Conservation (phyloP, 2,888 invertebrate species). For the Drosophila greeni region DNA sequence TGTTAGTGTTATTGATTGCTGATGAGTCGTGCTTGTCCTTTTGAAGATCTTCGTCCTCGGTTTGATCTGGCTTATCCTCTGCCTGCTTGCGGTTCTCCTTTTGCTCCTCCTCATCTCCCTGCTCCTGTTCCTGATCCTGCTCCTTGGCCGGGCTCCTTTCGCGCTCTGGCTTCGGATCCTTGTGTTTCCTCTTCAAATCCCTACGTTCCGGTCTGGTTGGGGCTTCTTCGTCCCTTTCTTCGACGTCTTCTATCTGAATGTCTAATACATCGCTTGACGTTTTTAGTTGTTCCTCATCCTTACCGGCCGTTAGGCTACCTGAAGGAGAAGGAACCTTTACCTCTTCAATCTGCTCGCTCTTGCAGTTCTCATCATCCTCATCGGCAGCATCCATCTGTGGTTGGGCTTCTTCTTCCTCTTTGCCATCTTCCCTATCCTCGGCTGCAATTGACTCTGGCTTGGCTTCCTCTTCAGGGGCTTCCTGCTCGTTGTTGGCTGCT, state of each 20-base stretch:
- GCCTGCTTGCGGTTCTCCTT: constrained; percentile 55
- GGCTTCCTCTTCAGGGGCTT: constrained; percentile 13
- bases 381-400: constrained; percentile 7
- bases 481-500: constrained; percentile 15
- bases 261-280: constrained; percentile 72
- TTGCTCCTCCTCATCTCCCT: constrained; percentile 46
- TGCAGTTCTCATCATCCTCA: constrained; percentile 18
- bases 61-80: constrained; percentile 26
- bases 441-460: constrained; percentile 17
- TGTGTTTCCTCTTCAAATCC: constrained; percentile 30
- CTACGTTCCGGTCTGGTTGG: constrained; percentile 24
- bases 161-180: constrained; percentile 14
- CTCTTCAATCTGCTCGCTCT: constrained; percentile 41
- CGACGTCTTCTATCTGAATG: constrained; percentile 61
- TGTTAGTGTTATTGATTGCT: constrained; percentile 9
- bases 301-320: constrained; percentile 59
- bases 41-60: constrained; percentile 25
- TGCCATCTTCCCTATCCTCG: constrained; percentile 27
- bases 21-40: constrained; percentile 53
- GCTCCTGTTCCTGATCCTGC: constrained; percentile 22
- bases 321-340: constrained; percentile 68
- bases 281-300: constrained; percentile 68
- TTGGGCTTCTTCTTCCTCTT: constrained; percentile 19
- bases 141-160: constrained; percentile 4
- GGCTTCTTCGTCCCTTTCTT: constrained; percentile 48